A percentile compares a stretch with the other conserved stretches of the same genome.
Evolutionary conservation across 2,797 vertebrate genomes (phyloP).

Genomic region (Pristis pectinata): DNA sequence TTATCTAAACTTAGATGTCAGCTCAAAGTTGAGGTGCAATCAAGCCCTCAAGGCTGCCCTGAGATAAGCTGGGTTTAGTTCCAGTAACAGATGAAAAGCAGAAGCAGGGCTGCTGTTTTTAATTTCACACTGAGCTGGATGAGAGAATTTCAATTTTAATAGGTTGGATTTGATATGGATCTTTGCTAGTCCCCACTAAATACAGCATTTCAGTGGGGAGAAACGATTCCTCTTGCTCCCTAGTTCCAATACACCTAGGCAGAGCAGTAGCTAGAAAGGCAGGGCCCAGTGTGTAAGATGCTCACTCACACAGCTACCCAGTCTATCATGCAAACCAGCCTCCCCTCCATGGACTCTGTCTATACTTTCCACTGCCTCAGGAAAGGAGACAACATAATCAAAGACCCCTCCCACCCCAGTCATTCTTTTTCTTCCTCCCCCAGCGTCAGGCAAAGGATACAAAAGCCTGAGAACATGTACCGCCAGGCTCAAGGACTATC

Average conservation of each 20-base stretch:
- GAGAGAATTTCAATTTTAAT: slow-evolving; percentile 23
- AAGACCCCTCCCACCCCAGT: too few relatives aligned
- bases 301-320: background rate
- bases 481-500: too few relatives aligned
- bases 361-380: too few relatives aligned
- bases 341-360: too few relatives aligned
- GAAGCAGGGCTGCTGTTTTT: background rate
- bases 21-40: background rate
- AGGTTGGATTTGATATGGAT: slow-evolving; percentile 22
- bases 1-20: background rate
- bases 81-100: background rate
- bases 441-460: too few relatives aligned
- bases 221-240: background rate
- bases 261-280: background rate
- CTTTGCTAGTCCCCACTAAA: background rate
- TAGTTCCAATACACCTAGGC: too few relatives aligned
- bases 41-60: background rate
- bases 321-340: too few relatives aligned
- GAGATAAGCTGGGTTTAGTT: slow-evolving; percentile 12
- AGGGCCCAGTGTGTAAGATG: background rate
- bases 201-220: background rate
- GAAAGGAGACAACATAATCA: too few relatives aligned
- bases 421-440: too few relatives aligned
- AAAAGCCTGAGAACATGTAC: too few relatives aligned
- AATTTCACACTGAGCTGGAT: slow-evolving; percentile 34